Evolutionary conservation across 2,888 invertebrate species (phyloP), one percentile per base, ranked within the genome.

Genomic region (Papilio elwesi): DNA sequence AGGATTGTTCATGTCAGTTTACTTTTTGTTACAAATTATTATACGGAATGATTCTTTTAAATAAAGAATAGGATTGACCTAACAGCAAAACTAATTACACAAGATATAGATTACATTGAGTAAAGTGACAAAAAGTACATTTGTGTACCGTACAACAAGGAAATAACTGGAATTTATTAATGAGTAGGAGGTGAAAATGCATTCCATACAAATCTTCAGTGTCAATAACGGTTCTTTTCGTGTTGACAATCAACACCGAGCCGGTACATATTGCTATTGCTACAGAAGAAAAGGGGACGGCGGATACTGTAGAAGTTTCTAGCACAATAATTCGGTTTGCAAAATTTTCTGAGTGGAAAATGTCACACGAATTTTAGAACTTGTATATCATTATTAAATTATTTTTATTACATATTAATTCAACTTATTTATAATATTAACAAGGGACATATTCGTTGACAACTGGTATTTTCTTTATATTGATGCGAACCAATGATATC

Each of bases 171-270:
- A 57, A 16, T 16, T 16, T 38, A 57, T 57, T 57, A 8, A 57
- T 8, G 36, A 38, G 57, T 57, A 57, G 57, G 57, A 57, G 57
- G 57, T 57, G 38, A 13, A 57, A 57, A 57, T 38, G 57, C 38
- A 57, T 38, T 36, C 13, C 38, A 57, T 57, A 57, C 57, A 57
- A 57, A 26, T 57, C 4, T 51, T 51, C n/a, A 13, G 57, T 57
- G 13, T 55, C 55, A 5, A 36, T 38, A 57, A 57, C 57, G 57
- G 57, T 57, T 57, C 12, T 15, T 57, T 36, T 12, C 7, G 55
- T 12, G 8, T 57, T 26, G 11, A 53, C 11, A 10, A 53, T 26
- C 0, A 13, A 0, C 12, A 52, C 52, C 15, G n/a, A n/a, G n/a
- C 7, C 15, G n/a, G 52, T 52, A 49, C 11, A 49, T 11, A 48